A percentile compares a stretch with the other conserved stretches of the same genome.
These are phyloP conservation scores for Paralvinella palmiformis DNA, from an alignment of 1,140 invertebrate species.

Conservation along the genomic window DNA sequence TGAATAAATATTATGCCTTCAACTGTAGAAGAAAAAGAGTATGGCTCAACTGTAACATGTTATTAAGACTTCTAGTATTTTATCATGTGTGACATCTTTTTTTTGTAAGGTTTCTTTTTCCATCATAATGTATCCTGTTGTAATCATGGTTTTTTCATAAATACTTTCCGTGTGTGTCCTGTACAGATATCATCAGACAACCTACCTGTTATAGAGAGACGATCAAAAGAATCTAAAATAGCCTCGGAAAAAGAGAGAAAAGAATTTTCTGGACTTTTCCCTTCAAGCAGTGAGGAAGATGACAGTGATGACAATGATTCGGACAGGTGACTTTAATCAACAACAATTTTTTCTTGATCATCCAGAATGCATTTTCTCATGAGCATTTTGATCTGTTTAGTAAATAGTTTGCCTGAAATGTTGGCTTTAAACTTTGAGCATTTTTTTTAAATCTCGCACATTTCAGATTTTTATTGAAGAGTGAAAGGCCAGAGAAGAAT, in stretches of 20 bases:
- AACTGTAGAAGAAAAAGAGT: too few relatives aligned
- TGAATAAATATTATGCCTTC: too few relatives aligned
- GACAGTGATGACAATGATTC: conserved; percentile 32
- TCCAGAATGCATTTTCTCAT: background rate
- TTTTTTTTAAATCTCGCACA: conserved; percentile 18
- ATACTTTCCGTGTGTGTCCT: background rate
- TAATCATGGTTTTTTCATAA: conserved; percentile 11
- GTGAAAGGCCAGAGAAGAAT: too few relatives aligned
- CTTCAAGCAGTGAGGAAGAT: conserved; percentile 30
- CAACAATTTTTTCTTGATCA: background rate
- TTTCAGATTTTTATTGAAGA: too few relatives aligned
- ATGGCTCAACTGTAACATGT: too few relatives aligned
- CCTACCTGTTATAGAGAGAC: conserved; percentile 25
- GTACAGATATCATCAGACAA: conserved; percentile 16
- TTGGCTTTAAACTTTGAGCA: conserved; percentile 19
- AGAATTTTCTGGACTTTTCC: conserved; percentile 38
- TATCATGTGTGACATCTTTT: background rate
- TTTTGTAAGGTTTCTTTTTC: conserved; percentile 15
- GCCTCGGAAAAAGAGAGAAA: conserved; percentile 32
- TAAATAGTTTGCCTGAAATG: background rate
- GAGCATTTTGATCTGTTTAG: background rate
- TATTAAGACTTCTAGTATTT: background rate
- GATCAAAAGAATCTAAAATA: conserved; percentile 21
- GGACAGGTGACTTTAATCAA: conserved; percentile 14
- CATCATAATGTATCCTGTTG: conserved; percentile 10